Conservation (phyloP, 2,888 invertebrate species). For the Diarsia brunnea region DNA sequence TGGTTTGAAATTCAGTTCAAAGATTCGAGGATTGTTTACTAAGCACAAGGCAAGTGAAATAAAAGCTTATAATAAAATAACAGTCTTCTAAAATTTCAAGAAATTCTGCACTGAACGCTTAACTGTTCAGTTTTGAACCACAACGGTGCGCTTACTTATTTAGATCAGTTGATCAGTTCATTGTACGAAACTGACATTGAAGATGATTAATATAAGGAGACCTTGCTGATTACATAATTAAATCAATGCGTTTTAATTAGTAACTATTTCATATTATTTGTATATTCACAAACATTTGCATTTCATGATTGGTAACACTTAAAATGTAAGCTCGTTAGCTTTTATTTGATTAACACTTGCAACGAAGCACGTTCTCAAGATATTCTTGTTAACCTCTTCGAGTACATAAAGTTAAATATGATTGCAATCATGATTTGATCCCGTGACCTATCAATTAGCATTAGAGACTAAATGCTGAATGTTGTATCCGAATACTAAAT, state of each 20-base stretch:
- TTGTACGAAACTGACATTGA: constrained; percentile 50
- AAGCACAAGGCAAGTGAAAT: too few species aligned
- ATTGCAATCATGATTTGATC: constrained; percentile 53
- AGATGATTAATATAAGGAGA: constrained; percentile 27
- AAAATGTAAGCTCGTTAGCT: constrained; percentile 29
- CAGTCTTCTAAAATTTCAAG: background rate
- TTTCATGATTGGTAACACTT: constrained; percentile 15
- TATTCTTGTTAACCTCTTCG: constrained; percentile 42
- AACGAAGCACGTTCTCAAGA: constrained; percentile 33
- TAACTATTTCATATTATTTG: constrained; percentile 7
- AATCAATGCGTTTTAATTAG: constrained; percentile 28
- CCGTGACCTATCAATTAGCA: constrained; percentile 44
- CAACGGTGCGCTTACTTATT: constrained; percentile 10
- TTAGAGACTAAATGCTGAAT: constrained; percentile 21
- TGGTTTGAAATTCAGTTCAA: too few species aligned
- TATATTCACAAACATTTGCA: constrained; percentile 12
- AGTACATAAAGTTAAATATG: constrained; percentile 12
- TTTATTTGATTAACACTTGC: constrained; percentile 44
- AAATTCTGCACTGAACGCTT: background rate
- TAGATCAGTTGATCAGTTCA: constrained; percentile 51
- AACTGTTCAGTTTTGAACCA: background rate
- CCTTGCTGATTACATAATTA: constrained; percentile 33
- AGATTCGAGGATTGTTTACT: too few species aligned
- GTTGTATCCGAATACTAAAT: constrained; percentile 8
- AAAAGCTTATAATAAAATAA: background rate